Evolutionary conservation across 2,888 invertebrate genomes (phyloP), one percentile per base, ranked within the genome.

Genomic region (Agrypnus murinus): DNA sequence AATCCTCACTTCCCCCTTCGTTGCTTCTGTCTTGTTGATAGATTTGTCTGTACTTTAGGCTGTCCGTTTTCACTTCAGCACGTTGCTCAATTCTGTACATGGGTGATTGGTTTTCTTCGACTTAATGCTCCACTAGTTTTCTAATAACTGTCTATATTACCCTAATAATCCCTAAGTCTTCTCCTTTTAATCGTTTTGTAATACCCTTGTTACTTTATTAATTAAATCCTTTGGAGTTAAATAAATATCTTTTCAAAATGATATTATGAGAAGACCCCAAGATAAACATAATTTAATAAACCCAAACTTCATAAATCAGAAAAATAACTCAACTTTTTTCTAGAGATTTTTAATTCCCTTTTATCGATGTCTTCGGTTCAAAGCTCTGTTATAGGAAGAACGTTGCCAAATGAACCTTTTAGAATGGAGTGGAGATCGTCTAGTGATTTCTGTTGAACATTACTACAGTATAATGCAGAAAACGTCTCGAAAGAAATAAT

Each of bases 1-100:
- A 50, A 50, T 50, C 31, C 50, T 50, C 50, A 31, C 50, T 32
- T 50, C 31, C 12, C 12, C 46, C 31, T 50, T 50, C 32, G 12
- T 31, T 31, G 50, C 50, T 25, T 50, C 50, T 50, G 50, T 50
- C 50, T 50, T 50, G 31, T 50, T 50, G 50, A 50, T 50, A 50
- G 50, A 50, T 50, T 50, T 50, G 50, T 50, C 50, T 50, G 19
- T 50, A 50, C 32, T 50, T 46, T 31, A 8, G 32, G 12, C 25
- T 50, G 50, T 31, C 32, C 50, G 50, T 50, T 31, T 50, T 12
- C 31, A 31, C 50, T 50, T 31, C 32, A 7, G 19, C 50, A 50
- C 50, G 50, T 50, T 14, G 12, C 25, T 50, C 50, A 50, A 17
- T 50, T 50, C 50, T 50, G 25, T 50, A 31, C 50, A 50, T 50